A percentile compares a stretch with the other conserved stretches of the same genome.
Evolutionary conservation across 2,113 vertebrate genomes (phyloP).

Genomic region (Gavia stellata): DNA sequence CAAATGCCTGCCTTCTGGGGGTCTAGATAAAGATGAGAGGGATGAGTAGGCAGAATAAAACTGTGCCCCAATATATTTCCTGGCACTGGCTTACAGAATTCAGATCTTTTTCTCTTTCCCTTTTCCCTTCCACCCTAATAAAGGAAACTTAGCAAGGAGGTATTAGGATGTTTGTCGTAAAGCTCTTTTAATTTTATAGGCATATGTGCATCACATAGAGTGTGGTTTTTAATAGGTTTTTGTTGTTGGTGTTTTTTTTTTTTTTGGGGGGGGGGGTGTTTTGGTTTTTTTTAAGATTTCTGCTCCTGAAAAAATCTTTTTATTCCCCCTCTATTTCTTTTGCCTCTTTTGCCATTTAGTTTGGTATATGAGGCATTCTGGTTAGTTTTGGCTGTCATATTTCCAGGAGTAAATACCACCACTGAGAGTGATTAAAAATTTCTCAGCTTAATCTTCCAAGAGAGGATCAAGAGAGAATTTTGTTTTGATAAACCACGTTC

Average conservation of each 20-base stretch:
- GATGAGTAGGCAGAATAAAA: background rate
- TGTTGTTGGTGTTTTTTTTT: background rate
- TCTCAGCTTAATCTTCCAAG: background rate
- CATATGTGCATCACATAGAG: background rate
- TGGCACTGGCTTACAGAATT: background rate
- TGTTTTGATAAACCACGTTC: background rate
- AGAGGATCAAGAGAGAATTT: background rate
- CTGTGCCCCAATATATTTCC: background rate
- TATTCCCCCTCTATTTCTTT: background rate
- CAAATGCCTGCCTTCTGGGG: background rate
- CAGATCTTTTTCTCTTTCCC: background rate
- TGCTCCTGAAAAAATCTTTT: background rate
- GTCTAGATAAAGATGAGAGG: background rate
- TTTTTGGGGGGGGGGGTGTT: no score
- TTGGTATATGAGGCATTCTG: background rate
- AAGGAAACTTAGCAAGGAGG: background rate
- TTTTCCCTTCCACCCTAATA: background rate
- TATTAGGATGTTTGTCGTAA: background rate
- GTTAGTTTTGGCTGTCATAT: background rate
- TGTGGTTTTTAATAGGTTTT: background rate
- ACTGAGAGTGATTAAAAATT: background rate
- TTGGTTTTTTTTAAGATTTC: background rate
- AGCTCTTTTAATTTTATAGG: background rate
- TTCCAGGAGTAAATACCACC: background rate
- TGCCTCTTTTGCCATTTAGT: background rate